Percentiles rank a stretch among this genome's conserved stretches.
Conservation (phyloP, 1,140 invertebrate genomes). For the Drosophila nebulosa region DNA sequence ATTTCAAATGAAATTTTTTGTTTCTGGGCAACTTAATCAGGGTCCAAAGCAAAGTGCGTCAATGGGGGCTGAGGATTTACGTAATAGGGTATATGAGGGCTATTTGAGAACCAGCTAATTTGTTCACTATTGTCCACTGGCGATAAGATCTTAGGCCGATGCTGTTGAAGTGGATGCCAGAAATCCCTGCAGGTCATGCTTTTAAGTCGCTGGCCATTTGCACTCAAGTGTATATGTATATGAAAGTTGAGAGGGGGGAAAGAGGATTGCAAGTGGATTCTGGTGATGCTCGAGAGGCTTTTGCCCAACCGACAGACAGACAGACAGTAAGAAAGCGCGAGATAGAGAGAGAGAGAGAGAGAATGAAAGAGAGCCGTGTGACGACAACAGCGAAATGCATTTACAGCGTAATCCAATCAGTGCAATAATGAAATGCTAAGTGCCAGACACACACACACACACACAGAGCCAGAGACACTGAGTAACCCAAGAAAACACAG, state of each 20-base stretch:
- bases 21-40: too few relatives aligned
- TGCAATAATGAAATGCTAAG: conserved; percentile 57
- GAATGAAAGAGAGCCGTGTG: conserved; percentile 13
- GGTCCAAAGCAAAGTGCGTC: too few relatives aligned
- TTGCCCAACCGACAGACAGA: background rate
- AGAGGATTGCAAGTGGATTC: background rate
- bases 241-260: background rate
- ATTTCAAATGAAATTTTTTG: too few relatives aligned
- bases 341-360: background rate
- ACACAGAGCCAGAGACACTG: conserved; percentile 10
- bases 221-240: conserved; percentile 1
- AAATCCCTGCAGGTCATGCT: background rate
- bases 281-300: conserved; percentile 2
- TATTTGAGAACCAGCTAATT: background rate
- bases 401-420: conserved; percentile 55
- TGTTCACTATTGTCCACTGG: background rate
- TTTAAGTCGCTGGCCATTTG: conserved; percentile 12
- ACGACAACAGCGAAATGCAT: conserved; percentile 50
- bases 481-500: background rate
- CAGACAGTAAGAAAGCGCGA: background rate
- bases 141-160: background rate
- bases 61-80: background rate
- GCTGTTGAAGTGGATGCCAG: background rate
- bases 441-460: conserved; percentile 35
- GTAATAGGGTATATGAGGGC: background rate